Percentiles rank a stretch among this genome's conserved stretches.
Conservation (phyloP, 2,797 vertebrate species). For the Sphaeramia orbicularis region DNA sequence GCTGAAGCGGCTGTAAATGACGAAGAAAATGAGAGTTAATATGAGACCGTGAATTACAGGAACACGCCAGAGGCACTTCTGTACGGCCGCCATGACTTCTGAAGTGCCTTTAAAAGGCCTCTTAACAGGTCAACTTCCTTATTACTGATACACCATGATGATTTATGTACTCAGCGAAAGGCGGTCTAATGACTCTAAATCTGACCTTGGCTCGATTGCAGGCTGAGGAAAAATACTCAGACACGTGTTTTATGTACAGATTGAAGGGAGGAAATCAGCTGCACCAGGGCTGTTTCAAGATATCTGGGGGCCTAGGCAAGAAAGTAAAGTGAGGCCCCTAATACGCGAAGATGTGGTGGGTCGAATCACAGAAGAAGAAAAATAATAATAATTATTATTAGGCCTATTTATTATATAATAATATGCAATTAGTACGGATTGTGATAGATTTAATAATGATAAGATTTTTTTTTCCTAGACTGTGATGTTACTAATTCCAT, state of each 20-base stretch:
- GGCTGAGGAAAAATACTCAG: slow-evolving; percentile 48
- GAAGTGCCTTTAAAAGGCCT: slow-evolving; percentile 74
- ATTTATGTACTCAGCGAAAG: slow-evolving; percentile 74
- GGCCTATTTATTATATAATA: too few species aligned
- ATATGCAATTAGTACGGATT: too few species aligned
- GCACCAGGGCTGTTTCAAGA: slow-evolving; percentile 18
- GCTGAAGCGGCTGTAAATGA: slow-evolving; percentile 46
- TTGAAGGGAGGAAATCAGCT: slow-evolving; percentile 38
- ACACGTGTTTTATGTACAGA: slow-evolving; percentile 49
- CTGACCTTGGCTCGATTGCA: slow-evolving; percentile 77
- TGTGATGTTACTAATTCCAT: too few species aligned
- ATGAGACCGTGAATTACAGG: slow-evolving; percentile 78
- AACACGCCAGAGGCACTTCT: slow-evolving; percentile 80
- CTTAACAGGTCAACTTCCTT: slow-evolving; percentile 83
- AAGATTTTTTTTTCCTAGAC: too few species aligned
- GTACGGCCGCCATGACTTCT: slow-evolving; percentile 74
- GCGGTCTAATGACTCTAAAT: slow-evolving; percentile 57
- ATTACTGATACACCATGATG: slow-evolving; percentile 77
- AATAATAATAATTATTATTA: too few species aligned
- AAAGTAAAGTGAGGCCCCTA: too few species aligned
- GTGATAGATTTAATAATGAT: too few species aligned
- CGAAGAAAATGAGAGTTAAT: slow-evolving; percentile 82
- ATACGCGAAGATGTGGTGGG: too few species aligned
- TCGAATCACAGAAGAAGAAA: too few species aligned
- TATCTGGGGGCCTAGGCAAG: too few species aligned